Evolutionary conservation across 2,797 vertebrate genomes (phyloP).

Genomic region (Petrocephalus schoutedeni): DNA sequence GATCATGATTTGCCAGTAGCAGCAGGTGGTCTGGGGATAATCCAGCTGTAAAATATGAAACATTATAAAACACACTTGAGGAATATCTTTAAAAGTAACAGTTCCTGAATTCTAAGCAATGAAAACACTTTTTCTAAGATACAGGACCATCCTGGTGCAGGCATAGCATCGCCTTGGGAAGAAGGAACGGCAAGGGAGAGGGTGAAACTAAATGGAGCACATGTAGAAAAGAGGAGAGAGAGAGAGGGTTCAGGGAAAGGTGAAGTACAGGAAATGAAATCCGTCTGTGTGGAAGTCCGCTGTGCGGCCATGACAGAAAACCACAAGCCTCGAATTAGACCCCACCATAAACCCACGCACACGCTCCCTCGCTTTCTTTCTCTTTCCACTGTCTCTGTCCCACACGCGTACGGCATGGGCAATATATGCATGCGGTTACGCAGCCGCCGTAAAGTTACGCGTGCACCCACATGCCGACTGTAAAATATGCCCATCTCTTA

Average conservation of each 20-base stretch:
- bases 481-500: conserved; percentile 2
- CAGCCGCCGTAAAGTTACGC: conserved; percentile 1
- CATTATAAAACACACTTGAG: background rate
- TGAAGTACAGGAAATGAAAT: conserved; percentile 67
- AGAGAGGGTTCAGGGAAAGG: conserved; percentile 62
- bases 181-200: background rate
- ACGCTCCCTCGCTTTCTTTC: background rate
- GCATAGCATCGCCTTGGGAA: background rate
- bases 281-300: conserved; percentile 58
- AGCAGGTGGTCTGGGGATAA: background rate
- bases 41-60: background rate
- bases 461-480: conserved; percentile 14
- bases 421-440: conserved; percentile 22
- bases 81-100: background rate
- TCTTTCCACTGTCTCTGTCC: background rate
- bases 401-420: conserved; percentile 1
- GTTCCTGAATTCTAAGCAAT: background rate
- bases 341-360: conserved; percentile 14
- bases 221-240: conserved; percentile 23
- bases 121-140: background rate
- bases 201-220: background rate
- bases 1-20: background rate
- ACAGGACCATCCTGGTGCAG: background rate
- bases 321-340: conserved; percentile 49
- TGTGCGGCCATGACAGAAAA: conserved; percentile 55